phyloP scores from a whole-genome alignment of 2,888 invertebrate species.

The Norana najaformis region DNA sequence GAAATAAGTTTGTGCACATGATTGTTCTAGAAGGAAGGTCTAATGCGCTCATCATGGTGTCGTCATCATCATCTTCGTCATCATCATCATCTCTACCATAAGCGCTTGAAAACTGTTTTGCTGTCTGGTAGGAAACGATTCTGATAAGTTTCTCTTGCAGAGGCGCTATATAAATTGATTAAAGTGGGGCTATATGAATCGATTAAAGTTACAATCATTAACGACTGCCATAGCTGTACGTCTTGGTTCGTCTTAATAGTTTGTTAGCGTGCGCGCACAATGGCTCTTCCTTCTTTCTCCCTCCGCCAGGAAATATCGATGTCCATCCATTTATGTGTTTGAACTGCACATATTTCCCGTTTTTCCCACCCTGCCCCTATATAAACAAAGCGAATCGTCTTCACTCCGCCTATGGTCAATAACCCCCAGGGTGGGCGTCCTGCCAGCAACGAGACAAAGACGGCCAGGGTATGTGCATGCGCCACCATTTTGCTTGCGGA shows the following conservation, averaged over 20 bases:
- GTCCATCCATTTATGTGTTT: constrained; percentile 2
- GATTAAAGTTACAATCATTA: neutral
- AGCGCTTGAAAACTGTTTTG: neutral
- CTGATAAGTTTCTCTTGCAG: neutral
- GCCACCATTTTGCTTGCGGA: neutral
- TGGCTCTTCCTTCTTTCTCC: neutral
- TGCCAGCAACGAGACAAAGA: neutral
- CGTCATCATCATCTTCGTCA: neutral
- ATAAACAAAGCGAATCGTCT: neutral
- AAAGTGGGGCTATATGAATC: neutral
- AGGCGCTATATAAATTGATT: neutral
- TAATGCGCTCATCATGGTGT: neutral
- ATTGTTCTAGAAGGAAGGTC: too few species aligned
- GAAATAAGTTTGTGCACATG: too few species aligned
- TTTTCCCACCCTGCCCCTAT: neutral
- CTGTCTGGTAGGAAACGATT: too few species aligned
- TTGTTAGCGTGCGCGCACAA: neutral
- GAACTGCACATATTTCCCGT: neutral
- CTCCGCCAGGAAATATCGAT: neutral
- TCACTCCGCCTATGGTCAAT: neutral
- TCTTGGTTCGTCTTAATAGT: constrained; percentile 2
- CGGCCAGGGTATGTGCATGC: neutral
- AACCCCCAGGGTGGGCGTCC: constrained; percentile 15
- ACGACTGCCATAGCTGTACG: too few species aligned
- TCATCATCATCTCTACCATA: constrained; percentile 23